Evolutionary conservation across 2,797 vertebrate species (phyloP).

Genomic region (Fratercula arctica): DNA sequence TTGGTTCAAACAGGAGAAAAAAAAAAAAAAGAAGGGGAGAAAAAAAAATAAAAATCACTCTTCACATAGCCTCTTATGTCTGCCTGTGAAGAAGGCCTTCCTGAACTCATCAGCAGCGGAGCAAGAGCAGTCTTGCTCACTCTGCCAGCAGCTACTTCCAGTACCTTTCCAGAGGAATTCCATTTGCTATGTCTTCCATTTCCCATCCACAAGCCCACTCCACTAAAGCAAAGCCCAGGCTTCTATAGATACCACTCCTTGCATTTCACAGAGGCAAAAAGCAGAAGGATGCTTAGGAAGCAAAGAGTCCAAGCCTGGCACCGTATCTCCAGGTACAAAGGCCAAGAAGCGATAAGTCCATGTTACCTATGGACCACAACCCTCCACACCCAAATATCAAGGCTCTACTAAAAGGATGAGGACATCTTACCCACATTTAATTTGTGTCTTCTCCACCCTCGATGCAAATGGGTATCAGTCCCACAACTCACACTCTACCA

Average conservation of each 20-base stretch:
- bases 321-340: not conserved
- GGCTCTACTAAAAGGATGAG: not conserved
- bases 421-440: not conserved
- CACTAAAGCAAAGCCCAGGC: not conserved
- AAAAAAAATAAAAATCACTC: not conserved
- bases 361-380: not conserved
- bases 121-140: not conserved
- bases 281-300: not conserved
- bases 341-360: not conserved
- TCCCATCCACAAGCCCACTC: not conserved
- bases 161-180: not conserved
- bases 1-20: not conserved
- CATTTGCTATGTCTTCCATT: not conserved
- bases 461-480: fast-evolving
- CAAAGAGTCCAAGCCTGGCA: not conserved
- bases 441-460: not conserved
- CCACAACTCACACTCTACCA: too few species aligned
- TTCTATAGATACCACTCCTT: not conserved
- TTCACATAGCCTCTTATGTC: not conserved
- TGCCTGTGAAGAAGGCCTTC: not conserved
- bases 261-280: not conserved
- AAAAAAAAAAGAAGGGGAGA: too few species aligned
- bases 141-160: not conserved
- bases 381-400: not conserved
- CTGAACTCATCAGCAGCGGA: fast-evolving